Conservation (phyloP, 2,113 vertebrate species). For the Lophotis ruficrista region DNA sequence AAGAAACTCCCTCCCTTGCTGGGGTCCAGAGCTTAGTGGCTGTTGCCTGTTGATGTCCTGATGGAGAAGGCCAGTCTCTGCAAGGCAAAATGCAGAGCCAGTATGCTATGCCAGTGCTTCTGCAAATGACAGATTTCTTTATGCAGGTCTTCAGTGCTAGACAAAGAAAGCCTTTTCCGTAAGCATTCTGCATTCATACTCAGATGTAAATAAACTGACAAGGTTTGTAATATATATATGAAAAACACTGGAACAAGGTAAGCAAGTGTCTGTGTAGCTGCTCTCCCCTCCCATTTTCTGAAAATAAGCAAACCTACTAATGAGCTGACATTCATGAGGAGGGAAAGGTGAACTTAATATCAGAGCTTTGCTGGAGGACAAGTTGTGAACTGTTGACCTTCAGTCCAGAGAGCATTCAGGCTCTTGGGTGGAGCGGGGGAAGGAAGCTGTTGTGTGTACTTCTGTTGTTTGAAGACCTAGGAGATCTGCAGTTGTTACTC, state of each 20-base stretch:
- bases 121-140: neutral
- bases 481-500: neutral
- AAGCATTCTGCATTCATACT: neutral
- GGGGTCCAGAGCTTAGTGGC: neutral
- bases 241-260: neutral
- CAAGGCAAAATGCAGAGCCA: neutral
- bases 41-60: neutral
- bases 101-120: neutral
- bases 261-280: neutral
- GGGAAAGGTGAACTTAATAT: neutral
- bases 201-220: neutral
- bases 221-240: neutral
- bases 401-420: neutral
- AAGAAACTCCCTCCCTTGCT: neutral
- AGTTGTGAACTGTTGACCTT: neutral
- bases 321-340: neutral
- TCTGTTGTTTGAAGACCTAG: neutral
- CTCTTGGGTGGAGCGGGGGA: neutral
- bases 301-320: neutral
- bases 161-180: neutral
- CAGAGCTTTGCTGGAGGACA: neutral
- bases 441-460: neutral
- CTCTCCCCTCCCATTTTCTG: neutral
- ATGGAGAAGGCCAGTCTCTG: neutral
- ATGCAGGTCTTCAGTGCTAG: neutral